Percentiles rank a stretch among this genome's conserved stretches.
Evolutionary conservation across 2,113 vertebrate species (phyloP).

Genomic region (Indicator indicator): DNA sequence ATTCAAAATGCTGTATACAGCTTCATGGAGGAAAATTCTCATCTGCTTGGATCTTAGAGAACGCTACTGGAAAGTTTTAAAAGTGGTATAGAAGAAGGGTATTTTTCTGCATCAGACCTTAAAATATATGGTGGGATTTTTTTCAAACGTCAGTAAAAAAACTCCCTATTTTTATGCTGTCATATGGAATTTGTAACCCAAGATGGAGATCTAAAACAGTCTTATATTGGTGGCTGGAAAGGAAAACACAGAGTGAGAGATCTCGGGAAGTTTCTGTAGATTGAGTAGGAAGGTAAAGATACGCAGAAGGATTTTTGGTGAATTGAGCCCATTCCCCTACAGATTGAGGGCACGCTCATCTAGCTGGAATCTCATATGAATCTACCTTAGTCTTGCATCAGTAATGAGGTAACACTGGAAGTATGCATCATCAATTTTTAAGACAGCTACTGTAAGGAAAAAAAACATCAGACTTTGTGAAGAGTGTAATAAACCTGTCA

Average conservation of each 20-base stretch:
- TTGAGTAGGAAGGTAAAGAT: background rate
- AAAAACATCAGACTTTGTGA: background rate
- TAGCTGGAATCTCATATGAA: background rate
- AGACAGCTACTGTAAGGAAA: background rate
- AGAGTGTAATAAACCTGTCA: slow-evolving; percentile 25
- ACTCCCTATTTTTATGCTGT: background rate
- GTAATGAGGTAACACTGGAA: background rate
- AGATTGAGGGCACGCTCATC: accelerated
- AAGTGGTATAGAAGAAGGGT: background rate
- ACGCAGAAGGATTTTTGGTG: background rate
- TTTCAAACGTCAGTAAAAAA: background rate
- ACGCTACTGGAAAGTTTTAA: background rate
- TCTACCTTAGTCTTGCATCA: background rate
- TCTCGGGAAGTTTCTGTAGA: background rate
- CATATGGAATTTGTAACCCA: background rate
- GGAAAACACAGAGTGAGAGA: background rate
- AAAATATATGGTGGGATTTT: accelerated
- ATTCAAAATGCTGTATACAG: background rate
- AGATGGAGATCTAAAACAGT: background rate
- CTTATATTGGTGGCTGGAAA: background rate
- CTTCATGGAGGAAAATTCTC: background rate
- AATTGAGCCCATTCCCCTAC: background rate
- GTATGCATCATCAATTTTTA: slow-evolving; percentile 27
- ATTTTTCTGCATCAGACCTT: background rate
- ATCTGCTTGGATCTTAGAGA: background rate